Base-by-base conservation (phyloP, 2,797 vertebrate species). In the Sciurus vulgaris region DNA sequence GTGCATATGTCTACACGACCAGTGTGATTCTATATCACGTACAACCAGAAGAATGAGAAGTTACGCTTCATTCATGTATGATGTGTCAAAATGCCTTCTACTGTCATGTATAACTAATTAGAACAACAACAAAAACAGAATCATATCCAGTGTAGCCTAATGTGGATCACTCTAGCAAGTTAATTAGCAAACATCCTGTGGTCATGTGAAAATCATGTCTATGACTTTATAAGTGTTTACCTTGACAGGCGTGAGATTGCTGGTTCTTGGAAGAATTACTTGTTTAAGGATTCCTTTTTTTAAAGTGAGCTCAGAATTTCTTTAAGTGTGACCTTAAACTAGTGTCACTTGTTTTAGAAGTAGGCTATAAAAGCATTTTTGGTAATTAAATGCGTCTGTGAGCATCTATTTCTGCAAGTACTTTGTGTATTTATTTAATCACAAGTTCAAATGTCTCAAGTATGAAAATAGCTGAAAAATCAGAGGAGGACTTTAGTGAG, bases 281-380 rank as follows among this genome's bases (percentile, higher is more conserved):
- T 35, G 10, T 73, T 73, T 38, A 82, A 74, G 18, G 51, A 72
- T 88, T 87, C 22, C 22, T 12, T 59, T 47, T 96, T 51, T 91
- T 18, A 17, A 67, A 72, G 3, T 74, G 70, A 89, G 7, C 11
- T 86, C 89, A 70, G 54, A 59, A n/a, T 87, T 83, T 74, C 61
- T 86, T 79, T 69, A 81, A 91, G 13, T n/a, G 1, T 82, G 87
- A 92, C 22, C 44, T 77, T 74, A 88, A 74, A 14, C 49, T 51
- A 47, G 7, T 76, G 28, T 93, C 51, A n/a, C 18, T 91, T 91
- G 78, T 33, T 96, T 97, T 83, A 63, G 84, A 93, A 91, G 56
- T 69, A 83, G 5, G 30, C 1, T 35, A 49, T 61, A 47, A 86
- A 89, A 65, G 30, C 20, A 91, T 88, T 86, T 89, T 51, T 63